Conservation (phyloP, 2,113 vertebrate species). For the Caretta caretta region DNA sequence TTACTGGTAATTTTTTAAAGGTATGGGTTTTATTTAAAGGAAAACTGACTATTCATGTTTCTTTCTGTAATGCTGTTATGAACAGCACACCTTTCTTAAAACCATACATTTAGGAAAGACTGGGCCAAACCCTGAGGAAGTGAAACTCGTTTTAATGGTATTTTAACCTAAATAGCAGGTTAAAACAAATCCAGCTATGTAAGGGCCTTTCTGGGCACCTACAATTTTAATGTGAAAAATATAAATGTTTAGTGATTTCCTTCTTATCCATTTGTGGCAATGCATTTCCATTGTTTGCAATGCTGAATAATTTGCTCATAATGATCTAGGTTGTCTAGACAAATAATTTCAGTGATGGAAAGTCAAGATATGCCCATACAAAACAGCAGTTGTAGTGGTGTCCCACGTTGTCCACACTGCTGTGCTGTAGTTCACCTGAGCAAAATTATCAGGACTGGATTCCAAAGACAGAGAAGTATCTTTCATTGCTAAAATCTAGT, state of each 20-base stretch:
- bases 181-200: neutral
- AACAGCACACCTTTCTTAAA: constrained; percentile 1
- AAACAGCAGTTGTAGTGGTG: neutral
- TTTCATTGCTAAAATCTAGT: neutral
- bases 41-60: neutral
- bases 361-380: neutral
- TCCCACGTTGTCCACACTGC: neutral
- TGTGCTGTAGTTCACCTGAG: neutral
- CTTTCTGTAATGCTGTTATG: constrained; percentile 15
- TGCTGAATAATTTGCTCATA: neutral
- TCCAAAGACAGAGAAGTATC: neutral
- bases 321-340: neutral
- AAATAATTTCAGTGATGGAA: neutral
- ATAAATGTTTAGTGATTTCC: neutral
- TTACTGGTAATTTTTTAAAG: neutral
- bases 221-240: neutral
- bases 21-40: neutral
- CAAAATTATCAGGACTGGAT: neutral
- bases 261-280: neutral
- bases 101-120: neutral
- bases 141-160: neutral
- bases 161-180: neutral
- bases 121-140: constrained; percentile 18
- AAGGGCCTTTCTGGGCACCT: neutral
- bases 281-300: neutral